Conservation (phyloP, 2,797 vertebrate genomes). For the Tinamus major region DNA sequence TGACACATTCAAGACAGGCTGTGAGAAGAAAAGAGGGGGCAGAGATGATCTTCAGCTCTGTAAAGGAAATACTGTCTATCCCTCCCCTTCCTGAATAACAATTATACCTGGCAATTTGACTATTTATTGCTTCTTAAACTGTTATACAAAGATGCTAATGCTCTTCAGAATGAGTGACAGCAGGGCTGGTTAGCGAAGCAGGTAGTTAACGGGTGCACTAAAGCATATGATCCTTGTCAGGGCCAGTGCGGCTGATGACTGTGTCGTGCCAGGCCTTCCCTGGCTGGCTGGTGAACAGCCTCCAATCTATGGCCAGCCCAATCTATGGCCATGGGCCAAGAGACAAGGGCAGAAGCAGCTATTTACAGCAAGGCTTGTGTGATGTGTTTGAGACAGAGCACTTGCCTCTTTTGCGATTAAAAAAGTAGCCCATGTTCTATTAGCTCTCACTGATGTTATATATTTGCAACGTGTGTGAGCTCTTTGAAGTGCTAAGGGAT, state of each 20-base stretch:
- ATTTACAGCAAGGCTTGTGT: background rate
- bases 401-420: background rate
- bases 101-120: slow-evolving; percentile 23
- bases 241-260: slow-evolving; percentile 49
- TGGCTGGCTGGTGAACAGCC: background rate
- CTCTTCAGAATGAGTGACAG: slow-evolving; percentile 36
- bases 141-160: background rate
- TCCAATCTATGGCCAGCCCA: background rate
- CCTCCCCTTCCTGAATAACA: background rate
- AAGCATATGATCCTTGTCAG: slow-evolving; percentile 57
- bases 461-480: background rate
- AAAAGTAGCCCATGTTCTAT: fast-evolving
- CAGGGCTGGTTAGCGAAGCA: slow-evolving; percentile 25
- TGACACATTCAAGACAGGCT: slow-evolving; percentile 21
- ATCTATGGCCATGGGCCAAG: background rate
- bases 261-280: background rate
- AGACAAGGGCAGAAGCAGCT: background rate
- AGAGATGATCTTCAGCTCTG: background rate
- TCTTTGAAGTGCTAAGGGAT: background rate
- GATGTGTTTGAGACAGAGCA: fast-evolving
- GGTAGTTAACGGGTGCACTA: background rate
- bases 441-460: background rate
- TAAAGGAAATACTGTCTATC: background rate
- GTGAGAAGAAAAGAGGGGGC: background rate
- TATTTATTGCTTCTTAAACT: slow-evolving; percentile 11